These are phyloP conservation scores for Oscheius sp. DNA, from an alignment of 2,888 invertebrate genomes.

Conservation along the genomic window DNA sequence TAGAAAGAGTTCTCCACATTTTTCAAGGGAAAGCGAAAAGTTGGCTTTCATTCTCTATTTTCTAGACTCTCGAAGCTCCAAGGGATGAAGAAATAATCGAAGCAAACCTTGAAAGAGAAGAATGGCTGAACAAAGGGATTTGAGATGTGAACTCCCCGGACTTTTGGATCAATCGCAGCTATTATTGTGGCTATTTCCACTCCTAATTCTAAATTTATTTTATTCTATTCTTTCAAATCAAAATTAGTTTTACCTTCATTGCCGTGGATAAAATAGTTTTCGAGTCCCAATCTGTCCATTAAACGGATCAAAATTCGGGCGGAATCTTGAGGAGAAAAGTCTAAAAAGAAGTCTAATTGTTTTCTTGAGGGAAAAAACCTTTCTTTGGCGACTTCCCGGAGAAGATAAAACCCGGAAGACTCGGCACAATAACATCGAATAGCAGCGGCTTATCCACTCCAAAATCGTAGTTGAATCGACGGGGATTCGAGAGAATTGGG, in stretches of 20 bases:
- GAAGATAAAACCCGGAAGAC: conserved; percentile 57
- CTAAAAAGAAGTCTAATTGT: not conserved
- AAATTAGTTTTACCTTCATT: conserved; percentile 26
- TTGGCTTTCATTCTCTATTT: too few species aligned
- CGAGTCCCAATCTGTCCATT: conserved; percentile 46
- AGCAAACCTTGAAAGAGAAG: conserved; percentile 29
- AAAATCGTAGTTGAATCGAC: conserved; percentile 59
- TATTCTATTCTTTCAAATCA: not conserved
- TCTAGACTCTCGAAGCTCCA: too few species aligned
- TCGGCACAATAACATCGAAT: conserved; percentile 60
- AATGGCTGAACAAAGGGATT: conserved; percentile 47
- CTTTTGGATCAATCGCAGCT: conserved; percentile 34
- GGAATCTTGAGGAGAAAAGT: conserved; percentile 40
- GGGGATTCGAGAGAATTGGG: conserved; percentile 58
- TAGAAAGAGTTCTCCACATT: too few species aligned
- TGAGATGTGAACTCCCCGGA: conserved; percentile 49
- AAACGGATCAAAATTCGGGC: conserved; percentile 48
- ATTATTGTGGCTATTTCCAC: conserved; percentile 47
- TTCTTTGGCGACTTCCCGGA: conserved; percentile 46
- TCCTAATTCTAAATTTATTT: conserved; percentile 39
- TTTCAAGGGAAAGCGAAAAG: too few species aligned
- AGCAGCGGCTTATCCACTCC: conserved; percentile 48
- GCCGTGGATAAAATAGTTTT: conserved; percentile 53
- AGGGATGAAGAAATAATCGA: too few species aligned
- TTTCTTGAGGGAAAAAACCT: not conserved